These are phyloP conservation scores for Deilephila porcellus DNA, from an alignment of 2,888 invertebrate species.

Conservation along the genomic window DNA sequence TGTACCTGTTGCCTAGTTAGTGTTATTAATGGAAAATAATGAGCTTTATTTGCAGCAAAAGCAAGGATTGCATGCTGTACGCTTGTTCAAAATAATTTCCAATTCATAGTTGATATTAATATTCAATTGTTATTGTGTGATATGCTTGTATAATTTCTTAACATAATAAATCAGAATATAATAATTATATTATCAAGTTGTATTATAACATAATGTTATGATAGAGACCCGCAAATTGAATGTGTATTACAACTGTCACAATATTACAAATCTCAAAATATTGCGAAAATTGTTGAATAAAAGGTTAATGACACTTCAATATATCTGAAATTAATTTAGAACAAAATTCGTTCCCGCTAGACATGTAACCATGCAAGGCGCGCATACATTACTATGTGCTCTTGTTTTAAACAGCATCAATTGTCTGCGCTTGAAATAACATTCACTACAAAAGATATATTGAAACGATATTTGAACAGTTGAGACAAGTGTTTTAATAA, in stretches of 20 bases:
- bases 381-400: neutral
- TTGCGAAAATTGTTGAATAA: no score
- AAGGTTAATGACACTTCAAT: no score
- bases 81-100: neutral
- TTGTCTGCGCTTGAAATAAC: constrained; percentile 25
- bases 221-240: no score
- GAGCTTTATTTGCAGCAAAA: neutral
- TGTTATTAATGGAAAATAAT: constrained; percentile 18
- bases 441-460: neutral
- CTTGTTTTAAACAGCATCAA: constrained; percentile 17
- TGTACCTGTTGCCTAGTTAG: constrained; percentile 18
- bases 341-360: neutral
- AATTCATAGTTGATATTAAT: no score
- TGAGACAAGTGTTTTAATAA: constrained; percentile 11
- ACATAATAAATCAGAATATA: no score
- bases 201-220: no score
- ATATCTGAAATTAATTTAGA: neutral
- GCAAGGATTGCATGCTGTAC: neutral
- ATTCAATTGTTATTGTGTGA: no score
- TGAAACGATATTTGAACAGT: neutral
- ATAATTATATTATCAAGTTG: no score
- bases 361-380: constrained; percentile 7
- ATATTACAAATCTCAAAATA: no score
- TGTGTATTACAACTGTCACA: no score
- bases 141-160: no score